Evolutionary conservation across 2,113 vertebrate genomes (phyloP).

Genomic region (Dendrocopos noguchii): DNA sequence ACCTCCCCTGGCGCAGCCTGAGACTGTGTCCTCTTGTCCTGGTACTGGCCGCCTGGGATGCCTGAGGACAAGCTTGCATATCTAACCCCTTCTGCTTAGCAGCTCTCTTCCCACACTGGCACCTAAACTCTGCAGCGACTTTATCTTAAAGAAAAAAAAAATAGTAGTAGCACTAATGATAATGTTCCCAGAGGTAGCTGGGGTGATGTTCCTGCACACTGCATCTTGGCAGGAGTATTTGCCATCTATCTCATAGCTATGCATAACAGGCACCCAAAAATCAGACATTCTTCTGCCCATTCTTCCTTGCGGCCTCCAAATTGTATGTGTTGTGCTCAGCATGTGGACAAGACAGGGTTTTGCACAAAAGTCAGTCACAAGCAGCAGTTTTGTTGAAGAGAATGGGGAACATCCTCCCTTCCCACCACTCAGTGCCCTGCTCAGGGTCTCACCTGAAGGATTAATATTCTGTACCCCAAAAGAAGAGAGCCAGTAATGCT

Average conservation of each 20-base stretch:
- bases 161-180: too few species aligned
- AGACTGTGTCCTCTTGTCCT: too few species aligned
- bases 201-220: background rate
- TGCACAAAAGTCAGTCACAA: background rate
- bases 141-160: background rate
- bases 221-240: background rate
- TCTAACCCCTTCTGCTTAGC: background rate
- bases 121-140: background rate
- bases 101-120: background rate
- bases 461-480: background rate
- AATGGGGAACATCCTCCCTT: background rate
- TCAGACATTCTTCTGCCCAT: background rate
- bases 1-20: too few species aligned
- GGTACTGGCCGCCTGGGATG: too few species aligned
- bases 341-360: accelerated
- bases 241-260: background rate
- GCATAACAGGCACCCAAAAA: background rate
- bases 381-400: background rate
- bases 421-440: background rate
- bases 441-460: background rate
- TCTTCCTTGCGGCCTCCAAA: background rate
- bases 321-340: accelerated
- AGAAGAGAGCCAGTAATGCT: background rate
- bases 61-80: background rate
- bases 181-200: background rate